Percentiles rank a stretch among this genome's conserved stretches.
phyloP scores from a whole-genome alignment of 2,797 vertebrate species.

The Periophthalmus magnuspinnatus region DNA sequence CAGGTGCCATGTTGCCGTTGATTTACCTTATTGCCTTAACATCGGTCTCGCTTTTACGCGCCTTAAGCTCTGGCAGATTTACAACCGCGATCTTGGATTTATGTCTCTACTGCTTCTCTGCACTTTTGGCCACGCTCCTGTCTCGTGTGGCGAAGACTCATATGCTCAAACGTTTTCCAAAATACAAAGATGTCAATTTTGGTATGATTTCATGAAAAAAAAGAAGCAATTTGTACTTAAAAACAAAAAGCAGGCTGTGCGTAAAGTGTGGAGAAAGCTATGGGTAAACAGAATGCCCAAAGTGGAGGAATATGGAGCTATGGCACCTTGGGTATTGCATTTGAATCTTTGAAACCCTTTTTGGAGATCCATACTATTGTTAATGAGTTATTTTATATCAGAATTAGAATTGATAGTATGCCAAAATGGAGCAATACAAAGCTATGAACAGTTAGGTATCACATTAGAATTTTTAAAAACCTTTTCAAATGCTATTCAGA shows the following conservation, averaged over 20 bases:
- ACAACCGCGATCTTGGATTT: constrained; percentile 48
- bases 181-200: background rate
- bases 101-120: constrained; percentile 34
- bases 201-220: background rate
- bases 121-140: background rate
- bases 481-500: no score
- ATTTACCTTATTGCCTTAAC: constrained; percentile 38
- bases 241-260: background rate
- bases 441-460: no score
- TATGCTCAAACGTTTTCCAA: background rate
- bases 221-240: background rate
- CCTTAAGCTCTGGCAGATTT: constrained; percentile 59
- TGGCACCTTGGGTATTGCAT: background rate
- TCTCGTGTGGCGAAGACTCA: background rate
- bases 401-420: background rate
- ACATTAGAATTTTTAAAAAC: no score
- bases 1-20: constrained; percentile 11
- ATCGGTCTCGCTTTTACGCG: constrained; percentile 47
- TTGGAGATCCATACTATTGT: background rate
- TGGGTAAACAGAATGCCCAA: background rate
- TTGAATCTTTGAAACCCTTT: background rate
- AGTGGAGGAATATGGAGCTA: background rate
- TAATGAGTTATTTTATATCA: background rate
- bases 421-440: no score
- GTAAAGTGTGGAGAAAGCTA: background rate